phyloP scores from a whole-genome alignment of 92 coral and sea anemone species.

The Hydrozoanthus gracilis region DNA sequence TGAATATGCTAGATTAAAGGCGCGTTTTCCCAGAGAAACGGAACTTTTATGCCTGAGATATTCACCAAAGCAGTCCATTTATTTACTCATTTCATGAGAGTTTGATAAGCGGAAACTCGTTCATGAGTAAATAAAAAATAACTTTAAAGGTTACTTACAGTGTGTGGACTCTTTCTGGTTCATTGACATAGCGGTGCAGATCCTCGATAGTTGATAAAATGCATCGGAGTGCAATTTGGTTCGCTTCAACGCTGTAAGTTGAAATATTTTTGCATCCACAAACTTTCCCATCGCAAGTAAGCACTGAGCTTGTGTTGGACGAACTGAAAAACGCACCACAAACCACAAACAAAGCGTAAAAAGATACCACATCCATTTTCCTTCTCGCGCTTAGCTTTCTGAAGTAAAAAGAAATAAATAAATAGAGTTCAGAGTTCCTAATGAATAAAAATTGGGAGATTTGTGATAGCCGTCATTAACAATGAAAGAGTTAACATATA shows the following conservation, averaged over 20 bases:
- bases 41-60: no score
- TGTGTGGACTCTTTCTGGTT: neutral
- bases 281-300: neutral
- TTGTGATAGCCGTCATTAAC: no score
- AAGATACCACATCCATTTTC: neutral
- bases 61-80: no score
- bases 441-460: no score
- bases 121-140: no score
- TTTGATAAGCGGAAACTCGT: no score
- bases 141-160: neutral
- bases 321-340: neutral
- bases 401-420: neutral
- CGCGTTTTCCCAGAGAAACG: no score
- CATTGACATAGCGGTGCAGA: neutral
- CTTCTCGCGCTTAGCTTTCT: neutral
- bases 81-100: no score
- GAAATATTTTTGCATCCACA: constrained; percentile 2
- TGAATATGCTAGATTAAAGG: no score
- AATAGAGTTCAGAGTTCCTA: no score
- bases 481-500: no score
- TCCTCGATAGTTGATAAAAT: neutral
- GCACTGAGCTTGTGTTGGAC: neutral
- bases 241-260: neutral
- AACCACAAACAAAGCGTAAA: neutral
- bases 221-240: neutral